phyloP scores from a whole-genome alignment of 1,140 invertebrate species.

The Hesperophylax magnus region DNA sequence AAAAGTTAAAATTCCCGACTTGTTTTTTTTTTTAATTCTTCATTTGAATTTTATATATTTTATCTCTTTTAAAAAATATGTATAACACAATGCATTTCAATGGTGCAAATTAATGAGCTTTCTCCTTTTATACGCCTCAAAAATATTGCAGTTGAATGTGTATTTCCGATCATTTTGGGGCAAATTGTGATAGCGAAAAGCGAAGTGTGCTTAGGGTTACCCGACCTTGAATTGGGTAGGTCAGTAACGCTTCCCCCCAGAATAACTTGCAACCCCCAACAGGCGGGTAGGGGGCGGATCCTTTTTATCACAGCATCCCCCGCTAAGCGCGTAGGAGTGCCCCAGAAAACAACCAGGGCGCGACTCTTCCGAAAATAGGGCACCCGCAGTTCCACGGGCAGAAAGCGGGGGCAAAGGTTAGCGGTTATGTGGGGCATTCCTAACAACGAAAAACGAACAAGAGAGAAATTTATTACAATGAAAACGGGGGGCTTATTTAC shows the following conservation, averaged over 20 bases:
- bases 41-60: too few species aligned
- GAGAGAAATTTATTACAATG: not conserved
- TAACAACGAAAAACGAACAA: not conserved
- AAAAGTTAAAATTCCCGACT: too few species aligned
- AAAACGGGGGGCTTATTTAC: too few species aligned
- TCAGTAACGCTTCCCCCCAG: constrained; percentile 4
- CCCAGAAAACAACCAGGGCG: not conserved
- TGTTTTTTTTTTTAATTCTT: too few species aligned
- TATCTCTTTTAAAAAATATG: too few species aligned
- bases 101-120: too few species aligned
- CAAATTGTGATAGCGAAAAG: too few species aligned
- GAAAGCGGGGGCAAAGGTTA: not conserved
- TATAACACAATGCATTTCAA: too few species aligned
- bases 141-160: too few species aligned
- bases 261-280: not conserved
- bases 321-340: not conserved
- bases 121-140: too few species aligned
- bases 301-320: not conserved
- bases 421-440: not conserved
- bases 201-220: not conserved
- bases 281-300: too few species aligned
- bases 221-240: constrained; percentile 19
- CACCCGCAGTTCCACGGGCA: not conserved
- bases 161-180: too few species aligned
- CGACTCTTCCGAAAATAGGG: not conserved